Evolutionary conservation across 2,888 invertebrate genomes (phyloP).

Genomic region (Drosophila mayaguana): DNA sequence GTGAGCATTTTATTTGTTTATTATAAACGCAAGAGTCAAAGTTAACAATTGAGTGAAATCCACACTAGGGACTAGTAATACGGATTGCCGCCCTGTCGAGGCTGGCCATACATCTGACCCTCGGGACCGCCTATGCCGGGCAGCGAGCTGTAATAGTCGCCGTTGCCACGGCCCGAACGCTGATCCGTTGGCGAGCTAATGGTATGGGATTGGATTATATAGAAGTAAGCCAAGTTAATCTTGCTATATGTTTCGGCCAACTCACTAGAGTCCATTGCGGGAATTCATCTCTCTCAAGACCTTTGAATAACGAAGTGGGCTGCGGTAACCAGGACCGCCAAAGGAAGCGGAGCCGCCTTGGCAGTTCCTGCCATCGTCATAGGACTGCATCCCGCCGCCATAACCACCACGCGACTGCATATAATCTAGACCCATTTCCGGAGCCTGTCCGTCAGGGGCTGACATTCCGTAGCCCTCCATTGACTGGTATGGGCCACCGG

Average conservation of each 20-base stretch:
- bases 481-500: conserved; percentile 39
- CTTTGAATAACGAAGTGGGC: conserved; percentile 62
- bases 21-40: not conserved
- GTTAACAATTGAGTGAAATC: conserved; percentile 1
- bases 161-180: conserved; percentile 50
- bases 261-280: conserved; percentile 65
- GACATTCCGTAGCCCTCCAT: conserved; percentile 59
- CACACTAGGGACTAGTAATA: conserved; percentile 18
- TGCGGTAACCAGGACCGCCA: conserved; percentile 69
- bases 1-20: conserved; percentile 9
- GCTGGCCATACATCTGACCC: conserved; percentile 21
- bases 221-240: no score
- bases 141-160: conserved; percentile 62
- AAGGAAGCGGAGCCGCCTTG: conserved; percentile 54
- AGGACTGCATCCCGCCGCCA: conserved; percentile 35
- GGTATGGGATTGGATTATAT: no score
- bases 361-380: conserved; percentile 46
- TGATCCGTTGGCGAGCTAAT: conserved; percentile 58
- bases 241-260: not conserved
- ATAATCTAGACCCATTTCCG: conserved; percentile 53
- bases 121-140: conserved; percentile 48
- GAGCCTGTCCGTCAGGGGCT: conserved; percentile 47
- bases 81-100: not conserved
- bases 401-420: conserved; percentile 29
- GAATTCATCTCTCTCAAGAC: conserved; percentile 67